Conservation (phyloP, 2,888 invertebrate species). For the Colostygia pectinataria region DNA sequence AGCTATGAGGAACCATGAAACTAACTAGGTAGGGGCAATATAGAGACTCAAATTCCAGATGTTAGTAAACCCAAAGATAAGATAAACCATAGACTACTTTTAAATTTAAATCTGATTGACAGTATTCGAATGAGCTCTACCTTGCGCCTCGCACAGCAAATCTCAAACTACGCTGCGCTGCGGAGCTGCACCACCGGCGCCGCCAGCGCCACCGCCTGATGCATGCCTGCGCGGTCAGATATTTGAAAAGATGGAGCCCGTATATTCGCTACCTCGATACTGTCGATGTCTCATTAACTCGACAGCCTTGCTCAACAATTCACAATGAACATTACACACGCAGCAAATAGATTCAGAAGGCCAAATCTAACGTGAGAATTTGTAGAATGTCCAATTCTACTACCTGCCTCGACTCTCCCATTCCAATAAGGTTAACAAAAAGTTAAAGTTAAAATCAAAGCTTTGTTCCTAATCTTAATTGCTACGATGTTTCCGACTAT, state of each 20-base stretch:
- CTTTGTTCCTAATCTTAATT: constrained; percentile 1
- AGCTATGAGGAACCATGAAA: too few species aligned
- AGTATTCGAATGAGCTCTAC: too few species aligned
- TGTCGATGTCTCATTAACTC: constrained; percentile 60
- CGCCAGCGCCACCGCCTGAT: too few species aligned
- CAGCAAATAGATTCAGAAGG: constrained; percentile 56
- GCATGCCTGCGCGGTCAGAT: too few species aligned
- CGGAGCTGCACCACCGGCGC: too few species aligned
- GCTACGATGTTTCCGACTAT: constrained; percentile 3
- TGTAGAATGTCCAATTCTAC: constrained; percentile 26
- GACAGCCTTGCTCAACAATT: constrained; percentile 64
- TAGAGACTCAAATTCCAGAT: too few species aligned
- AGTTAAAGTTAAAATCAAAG: constrained; percentile 7
- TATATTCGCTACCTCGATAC: constrained; percentile 59
- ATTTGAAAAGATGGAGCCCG: constrained; percentile 69
- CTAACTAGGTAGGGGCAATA: too few species aligned
- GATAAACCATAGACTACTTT: too few species aligned
- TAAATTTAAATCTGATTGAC: too few species aligned
- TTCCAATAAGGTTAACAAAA: constrained; percentile 21
- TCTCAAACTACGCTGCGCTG: not conserved
- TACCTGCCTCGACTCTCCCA: constrained; percentile 29
- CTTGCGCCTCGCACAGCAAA: too few species aligned
- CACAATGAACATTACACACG: constrained; percentile 60
- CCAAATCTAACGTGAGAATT: constrained; percentile 57
- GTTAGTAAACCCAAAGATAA: too few species aligned